Evolutionary conservation across 2,888 invertebrate genomes (phyloP).

Genomic region (Nymphalis c-album): DNA sequence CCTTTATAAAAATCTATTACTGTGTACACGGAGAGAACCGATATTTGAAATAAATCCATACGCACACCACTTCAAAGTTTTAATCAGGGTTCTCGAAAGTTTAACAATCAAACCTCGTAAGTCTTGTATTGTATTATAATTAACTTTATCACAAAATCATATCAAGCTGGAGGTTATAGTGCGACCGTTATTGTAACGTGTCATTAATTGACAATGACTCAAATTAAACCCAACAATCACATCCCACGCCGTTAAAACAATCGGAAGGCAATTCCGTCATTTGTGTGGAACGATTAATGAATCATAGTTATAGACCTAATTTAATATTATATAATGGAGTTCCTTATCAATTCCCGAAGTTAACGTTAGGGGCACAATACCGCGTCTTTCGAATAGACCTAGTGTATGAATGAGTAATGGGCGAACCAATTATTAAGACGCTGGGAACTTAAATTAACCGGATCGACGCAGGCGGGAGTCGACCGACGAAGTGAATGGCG

Average conservation of each 20-base stretch:
- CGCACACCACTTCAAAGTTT: too few relatives aligned
- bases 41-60: too few relatives aligned
- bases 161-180: too few relatives aligned
- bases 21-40: too few relatives aligned
- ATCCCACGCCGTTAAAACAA: conserved; percentile 25
- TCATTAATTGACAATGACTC: conserved; percentile 31
- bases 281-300: conserved; percentile 39
- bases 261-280: conserved; percentile 34
- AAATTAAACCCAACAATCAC: conserved; percentile 27
- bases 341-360: conserved; percentile 40
- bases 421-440: conserved; percentile 49
- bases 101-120: too few relatives aligned
- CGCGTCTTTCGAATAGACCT: conserved; percentile 39
- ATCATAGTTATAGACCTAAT: conserved; percentile 42
- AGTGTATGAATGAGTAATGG: conserved; percentile 50
- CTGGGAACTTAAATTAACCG: conserved; percentile 55
- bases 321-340: conserved; percentile 46
- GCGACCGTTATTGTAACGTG: not conserved
- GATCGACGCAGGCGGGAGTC: conserved; percentile 37
- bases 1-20: too few relatives aligned
- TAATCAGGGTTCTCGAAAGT: too few relatives aligned
- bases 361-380: conserved; percentile 42
- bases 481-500: not conserved
- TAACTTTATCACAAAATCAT: too few relatives aligned
- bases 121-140: too few relatives aligned